These are phyloP conservation scores for Umimayanthus kanabou DNA, from an alignment of 92 coral and sea anemone species.

Conservation along the genomic window DNA sequence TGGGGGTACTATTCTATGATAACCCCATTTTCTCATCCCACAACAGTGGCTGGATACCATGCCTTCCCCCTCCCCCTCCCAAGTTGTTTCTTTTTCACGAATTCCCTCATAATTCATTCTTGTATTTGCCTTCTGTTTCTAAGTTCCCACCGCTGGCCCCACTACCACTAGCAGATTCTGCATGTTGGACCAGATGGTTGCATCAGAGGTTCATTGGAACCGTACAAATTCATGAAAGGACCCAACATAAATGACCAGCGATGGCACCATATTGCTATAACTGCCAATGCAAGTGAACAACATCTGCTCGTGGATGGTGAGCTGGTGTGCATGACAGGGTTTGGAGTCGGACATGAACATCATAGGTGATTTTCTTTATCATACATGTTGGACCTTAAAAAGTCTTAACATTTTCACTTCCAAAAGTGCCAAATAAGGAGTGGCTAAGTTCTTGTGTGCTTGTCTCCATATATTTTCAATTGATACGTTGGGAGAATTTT, in stretches of 20 bases:
- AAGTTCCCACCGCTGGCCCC: slow-evolving; percentile 80
- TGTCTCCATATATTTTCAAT: too few relatives aligned
- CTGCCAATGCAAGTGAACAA: slow-evolving; percentile 71
- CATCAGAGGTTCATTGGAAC: slow-evolving; percentile 81
- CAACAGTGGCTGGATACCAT: too few relatives aligned
- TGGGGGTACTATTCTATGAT: too few relatives aligned
- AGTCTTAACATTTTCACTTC: too few relatives aligned
- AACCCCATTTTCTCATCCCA: too few relatives aligned
- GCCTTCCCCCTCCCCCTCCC: too few relatives aligned
- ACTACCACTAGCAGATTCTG: slow-evolving; percentile 83
- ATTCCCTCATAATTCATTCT: too few relatives aligned
- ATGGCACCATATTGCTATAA: slow-evolving; percentile 86
- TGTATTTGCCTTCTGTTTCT: not conserved
- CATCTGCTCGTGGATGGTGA: slow-evolving; percentile 77
- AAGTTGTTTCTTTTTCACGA: too few relatives aligned
- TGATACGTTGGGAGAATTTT: too few relatives aligned
- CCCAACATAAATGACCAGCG: slow-evolving; percentile 63
- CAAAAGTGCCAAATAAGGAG: too few relatives aligned
- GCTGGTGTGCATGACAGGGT: slow-evolving; percentile 61
- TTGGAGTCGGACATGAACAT: slow-evolving; percentile 84
- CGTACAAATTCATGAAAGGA: slow-evolving; percentile 85
- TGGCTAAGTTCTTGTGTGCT: too few relatives aligned
- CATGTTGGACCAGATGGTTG: slow-evolving; percentile 90
- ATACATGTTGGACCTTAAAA: too few relatives aligned
- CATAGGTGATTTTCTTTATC: slow-evolving; percentile 58